Evolutionary conservation across 2,113 vertebrate species (phyloP).

Genomic region (Aegotheles bennettii): DNA sequence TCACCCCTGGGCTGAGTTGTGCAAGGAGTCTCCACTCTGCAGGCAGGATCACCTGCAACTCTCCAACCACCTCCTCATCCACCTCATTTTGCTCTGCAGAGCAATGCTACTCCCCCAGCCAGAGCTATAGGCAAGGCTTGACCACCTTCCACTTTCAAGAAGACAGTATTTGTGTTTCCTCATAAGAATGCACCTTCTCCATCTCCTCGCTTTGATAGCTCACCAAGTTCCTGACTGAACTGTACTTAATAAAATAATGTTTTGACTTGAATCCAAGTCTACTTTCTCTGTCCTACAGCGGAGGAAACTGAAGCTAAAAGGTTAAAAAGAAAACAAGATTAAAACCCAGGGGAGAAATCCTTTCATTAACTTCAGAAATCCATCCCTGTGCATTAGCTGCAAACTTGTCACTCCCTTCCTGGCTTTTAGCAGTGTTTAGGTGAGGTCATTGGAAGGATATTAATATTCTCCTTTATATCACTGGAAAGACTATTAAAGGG

Average conservation of each 20-base stretch:
- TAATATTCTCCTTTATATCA: slow-evolving; percentile 58
- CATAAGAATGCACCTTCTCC: not conserved
- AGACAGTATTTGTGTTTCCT: not conserved
- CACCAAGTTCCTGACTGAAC: not conserved
- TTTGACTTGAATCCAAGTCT: not conserved
- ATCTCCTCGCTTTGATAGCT: not conserved
- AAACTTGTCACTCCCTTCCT: not conserved
- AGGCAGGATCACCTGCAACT: not conserved
- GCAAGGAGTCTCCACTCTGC: not conserved
- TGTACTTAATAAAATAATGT: not conserved
- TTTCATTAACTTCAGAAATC: slow-evolving; percentile 30
- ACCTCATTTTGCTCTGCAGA: fast-evolving
- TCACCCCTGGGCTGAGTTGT: not conserved
- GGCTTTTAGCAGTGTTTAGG: slow-evolving; percentile 34
- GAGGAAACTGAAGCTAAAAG: not conserved
- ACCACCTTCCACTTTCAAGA: not conserved
- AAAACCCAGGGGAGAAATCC: slow-evolving; percentile 27
- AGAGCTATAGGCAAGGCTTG: not conserved
- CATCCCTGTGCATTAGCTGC: not conserved
- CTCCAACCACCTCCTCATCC: not conserved
- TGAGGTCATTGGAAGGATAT: slow-evolving; percentile 42
- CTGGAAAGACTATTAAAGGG: slow-evolving; percentile 24
- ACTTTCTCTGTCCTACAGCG: not conserved
- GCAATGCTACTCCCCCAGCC: fast-evolving
- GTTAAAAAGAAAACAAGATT: not conserved